A percentile compares a stretch with the other conserved stretches of the same genome.
These are phyloP conservation scores for Vimba vimba DNA, from an alignment of 2,113 vertebrate genomes.

Conservation along the genomic window DNA sequence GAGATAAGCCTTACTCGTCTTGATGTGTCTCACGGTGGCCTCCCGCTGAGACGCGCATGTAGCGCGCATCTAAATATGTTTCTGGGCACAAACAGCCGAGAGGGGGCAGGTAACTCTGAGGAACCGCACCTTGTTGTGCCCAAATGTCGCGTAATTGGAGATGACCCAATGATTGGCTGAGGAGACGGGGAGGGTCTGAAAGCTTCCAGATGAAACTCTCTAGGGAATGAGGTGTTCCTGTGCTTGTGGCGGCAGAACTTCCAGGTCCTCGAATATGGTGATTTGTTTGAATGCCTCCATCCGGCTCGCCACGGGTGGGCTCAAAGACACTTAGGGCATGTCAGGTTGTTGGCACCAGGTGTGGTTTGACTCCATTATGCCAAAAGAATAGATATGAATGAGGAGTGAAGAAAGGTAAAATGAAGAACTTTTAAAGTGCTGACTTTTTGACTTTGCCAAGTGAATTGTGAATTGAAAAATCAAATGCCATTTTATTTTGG, in stretches of 20 bases:
- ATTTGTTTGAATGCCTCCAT: constrained; percentile 51
- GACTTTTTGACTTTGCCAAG: constrained; percentile 2
- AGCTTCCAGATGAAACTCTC: constrained; percentile 48
- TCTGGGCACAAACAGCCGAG: constrained; percentile 65
- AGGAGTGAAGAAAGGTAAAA: constrained; percentile 28
- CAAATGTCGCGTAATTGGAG: constrained; percentile 44
- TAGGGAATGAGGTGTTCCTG: constrained; percentile 49
- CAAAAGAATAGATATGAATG: constrained; percentile 32
- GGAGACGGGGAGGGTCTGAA: constrained; percentile 36
- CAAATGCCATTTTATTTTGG: not conserved
- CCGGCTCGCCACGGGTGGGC: constrained; percentile 50
- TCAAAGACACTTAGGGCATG: constrained; percentile 28
- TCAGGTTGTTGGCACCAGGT: constrained; percentile 56
- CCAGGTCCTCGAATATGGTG: constrained; percentile 40
- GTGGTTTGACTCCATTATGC: constrained; percentile 45
- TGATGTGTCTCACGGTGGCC: constrained; percentile 70
- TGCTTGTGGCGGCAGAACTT: constrained; percentile 46
- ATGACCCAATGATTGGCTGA: constrained; percentile 43
- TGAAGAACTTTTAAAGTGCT: not conserved
- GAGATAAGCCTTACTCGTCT: constrained; percentile 69
- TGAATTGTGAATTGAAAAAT: not conserved
- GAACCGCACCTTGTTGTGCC: constrained; percentile 52
- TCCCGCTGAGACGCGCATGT: constrained; percentile 68
- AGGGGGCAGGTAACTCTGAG: constrained; percentile 63
- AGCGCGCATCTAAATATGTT: constrained; percentile 71